Evolutionary conservation across 2,113 vertebrate species (phyloP).

Genomic region (Mustela lutreola): DNA sequence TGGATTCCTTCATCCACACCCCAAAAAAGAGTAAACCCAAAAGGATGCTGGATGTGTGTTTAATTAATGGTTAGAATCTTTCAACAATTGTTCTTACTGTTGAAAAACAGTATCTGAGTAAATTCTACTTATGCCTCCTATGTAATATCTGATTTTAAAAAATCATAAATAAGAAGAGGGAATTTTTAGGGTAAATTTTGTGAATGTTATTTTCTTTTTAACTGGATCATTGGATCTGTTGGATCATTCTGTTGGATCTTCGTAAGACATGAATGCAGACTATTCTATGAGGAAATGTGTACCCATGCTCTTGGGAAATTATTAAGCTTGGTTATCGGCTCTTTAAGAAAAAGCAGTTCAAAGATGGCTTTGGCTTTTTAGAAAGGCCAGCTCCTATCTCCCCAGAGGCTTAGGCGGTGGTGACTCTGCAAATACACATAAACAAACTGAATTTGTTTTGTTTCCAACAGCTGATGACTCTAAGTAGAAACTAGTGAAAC

Average conservation of each 20-base stretch:
- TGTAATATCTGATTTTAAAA: not conserved
- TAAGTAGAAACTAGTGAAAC: not conserved
- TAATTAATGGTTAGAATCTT: conserved; percentile 22
- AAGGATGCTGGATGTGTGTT: not conserved
- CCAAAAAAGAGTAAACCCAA: not conserved
- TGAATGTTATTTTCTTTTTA: conserved; percentile 33
- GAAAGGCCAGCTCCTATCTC: not conserved
- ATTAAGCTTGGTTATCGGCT: conserved; percentile 51
- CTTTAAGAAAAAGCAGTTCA: conserved; percentile 46
- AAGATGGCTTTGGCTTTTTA: conserved; percentile 32
- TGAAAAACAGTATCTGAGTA: not conserved
- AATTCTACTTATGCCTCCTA: not conserved
- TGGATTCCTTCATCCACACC: not conserved
- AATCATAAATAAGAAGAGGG: not conserved
- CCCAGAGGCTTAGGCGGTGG: not conserved
- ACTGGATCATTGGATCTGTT: not conserved
- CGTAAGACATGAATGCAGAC: not conserved
- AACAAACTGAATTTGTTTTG: conserved; percentile 60
- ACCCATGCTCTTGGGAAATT: conserved; percentile 14
- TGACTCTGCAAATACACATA: conserved; percentile 69
- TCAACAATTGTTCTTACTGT: not conserved
- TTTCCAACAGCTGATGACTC: not conserved
- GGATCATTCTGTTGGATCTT: not conserved
- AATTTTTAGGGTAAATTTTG: conserved; percentile 57
- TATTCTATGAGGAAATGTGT: conserved; percentile 5